Evolutionary conservation across 2,888 invertebrate species (phyloP), one percentile per base, ranked within the genome.

Genomic region (Diarsia dahlii): DNA sequence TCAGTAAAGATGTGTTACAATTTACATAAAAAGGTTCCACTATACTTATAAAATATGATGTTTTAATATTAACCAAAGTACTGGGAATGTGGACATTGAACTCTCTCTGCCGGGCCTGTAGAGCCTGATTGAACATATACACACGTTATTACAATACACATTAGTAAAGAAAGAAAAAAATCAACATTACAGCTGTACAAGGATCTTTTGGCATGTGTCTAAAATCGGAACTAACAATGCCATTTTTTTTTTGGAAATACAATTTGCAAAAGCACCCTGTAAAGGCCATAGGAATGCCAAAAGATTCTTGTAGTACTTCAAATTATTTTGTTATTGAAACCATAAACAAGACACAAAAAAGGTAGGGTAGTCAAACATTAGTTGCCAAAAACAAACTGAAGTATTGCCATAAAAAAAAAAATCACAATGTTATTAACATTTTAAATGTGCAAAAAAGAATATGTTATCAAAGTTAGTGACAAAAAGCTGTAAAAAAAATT

Each of bases 11-110:
- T 10, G 9, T 39, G 3, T 6, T n/a, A 71, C 28, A 62, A 56
- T 28, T 28, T 28, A 28, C 28, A 28, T 28, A 70, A 58, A 9
- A 50, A 80, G 46, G 71, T 80, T 83, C 63, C 67, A 83, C 13
- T 67, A 46, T 72, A 74, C 4, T 50, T 50, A 12, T 39, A 72
- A 70, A 68, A 73, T 76, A 82, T 67, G 54, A 76, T 64, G 52
- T 84, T 66, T 34, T 58, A 76, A 84, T 84, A 84, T 80, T 84
- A 84, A 84, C 83, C 83, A 83, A 83, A 52, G 76, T 76, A 81
- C 83, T 83, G 71, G 86, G 80, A 73, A 86, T 86, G 80, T 86
- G 79, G 85, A 86, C 64, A 86, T 77, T 85, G 85, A 70, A 84
- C 69, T 84, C 85, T 85, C 83, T 84, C 82, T 85, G 85, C 85